Evolutionary conservation across 2,113 vertebrate genomes (phyloP).

Genomic region (Semicossyphus pulcher): DNA sequence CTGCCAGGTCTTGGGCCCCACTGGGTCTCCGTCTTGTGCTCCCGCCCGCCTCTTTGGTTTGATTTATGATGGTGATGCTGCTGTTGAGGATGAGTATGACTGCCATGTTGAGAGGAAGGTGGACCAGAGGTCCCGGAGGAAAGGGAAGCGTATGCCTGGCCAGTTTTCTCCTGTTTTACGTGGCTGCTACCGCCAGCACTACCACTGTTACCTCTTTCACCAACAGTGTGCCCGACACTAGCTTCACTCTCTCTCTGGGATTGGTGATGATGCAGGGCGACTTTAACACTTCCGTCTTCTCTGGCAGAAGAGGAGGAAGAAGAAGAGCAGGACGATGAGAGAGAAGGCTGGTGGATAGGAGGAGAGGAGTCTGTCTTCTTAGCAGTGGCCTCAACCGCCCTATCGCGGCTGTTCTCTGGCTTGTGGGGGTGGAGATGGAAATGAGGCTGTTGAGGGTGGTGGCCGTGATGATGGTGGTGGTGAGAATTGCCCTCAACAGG

Average conservation of each 20-base stretch:
- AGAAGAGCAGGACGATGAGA: conserved; percentile 84
- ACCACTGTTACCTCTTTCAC: conserved; percentile 61
- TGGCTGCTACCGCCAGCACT: conserved; percentile 36
- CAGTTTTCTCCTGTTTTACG: conserved; percentile 78
- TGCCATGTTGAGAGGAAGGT: conserved; percentile 65
- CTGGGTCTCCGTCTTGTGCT: conserved; percentile 92
- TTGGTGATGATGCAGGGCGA: conserved; percentile 73
- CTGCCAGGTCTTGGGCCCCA: conserved; percentile 93
- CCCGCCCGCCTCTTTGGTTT: conserved; percentile 84
- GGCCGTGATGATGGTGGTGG: conserved; percentile 75
- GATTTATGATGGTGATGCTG: conserved; percentile 79
- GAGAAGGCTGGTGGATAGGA: conserved; percentile 78
- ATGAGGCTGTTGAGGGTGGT: conserved; percentile 75
- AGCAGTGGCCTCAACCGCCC: conserved; percentile 57
- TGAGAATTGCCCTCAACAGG: conserved; percentile 77
- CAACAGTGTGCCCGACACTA: conserved; percentile 36
- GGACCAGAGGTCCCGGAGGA: conserved; percentile 45
- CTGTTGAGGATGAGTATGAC: conserved; percentile 65
- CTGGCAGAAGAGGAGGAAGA: conserved; percentile 83
- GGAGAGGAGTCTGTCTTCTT: conserved; percentile 80
- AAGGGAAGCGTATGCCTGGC: conserved; percentile 47
- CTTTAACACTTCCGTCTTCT: conserved; percentile 79
- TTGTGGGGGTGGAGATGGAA: conserved; percentile 78
- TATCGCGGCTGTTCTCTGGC: conserved; percentile 78
- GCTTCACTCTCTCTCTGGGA: conserved; percentile 73